These are phyloP conservation scores for Callipepla squamata DNA, from an alignment of 2,113 vertebrate species.

Conservation along the genomic window DNA sequence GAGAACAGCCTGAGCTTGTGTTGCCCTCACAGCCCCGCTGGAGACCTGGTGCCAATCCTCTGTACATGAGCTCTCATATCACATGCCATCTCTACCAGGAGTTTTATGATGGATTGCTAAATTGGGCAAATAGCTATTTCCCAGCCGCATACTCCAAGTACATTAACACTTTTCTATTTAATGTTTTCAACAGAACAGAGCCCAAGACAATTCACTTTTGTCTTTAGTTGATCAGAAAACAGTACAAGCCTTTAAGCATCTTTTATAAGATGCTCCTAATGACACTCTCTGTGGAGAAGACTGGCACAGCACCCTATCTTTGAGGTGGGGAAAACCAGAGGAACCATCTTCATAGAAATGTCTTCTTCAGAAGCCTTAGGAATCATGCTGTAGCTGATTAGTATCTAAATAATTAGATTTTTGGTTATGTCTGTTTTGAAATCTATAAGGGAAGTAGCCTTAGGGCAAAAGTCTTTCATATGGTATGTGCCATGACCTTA, in stretches of 20 bases:
- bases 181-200: neutral
- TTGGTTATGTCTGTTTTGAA: slow-evolving; percentile 82
- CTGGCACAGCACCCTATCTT: neutral
- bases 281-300: neutral
- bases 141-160: neutral
- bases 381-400: slow-evolving; percentile 94
- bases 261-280: neutral
- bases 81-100: fast-evolving
- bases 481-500: slow-evolving; percentile 78
- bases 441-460: slow-evolving; percentile 83
- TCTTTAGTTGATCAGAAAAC: neutral
- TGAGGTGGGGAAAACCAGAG: neutral
- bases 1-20: fast-evolving
- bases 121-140: neutral
- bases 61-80: neutral
- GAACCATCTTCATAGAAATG: slow-evolving; percentile 38
- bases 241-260: neutral
- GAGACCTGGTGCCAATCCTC: neutral
- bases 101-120: neutral
- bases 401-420: slow-evolving; percentile 93
- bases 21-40: fast-evolving
- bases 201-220: neutral
- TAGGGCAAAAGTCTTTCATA: slow-evolving; percentile 73
- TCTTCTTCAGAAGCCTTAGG: slow-evolving; percentile 66
- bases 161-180: neutral